Percentiles rank a stretch among this genome's conserved stretches.
phyloP scores from a whole-genome alignment of 2,888 invertebrate genomes.

The Heliconius ismenius region DNA sequence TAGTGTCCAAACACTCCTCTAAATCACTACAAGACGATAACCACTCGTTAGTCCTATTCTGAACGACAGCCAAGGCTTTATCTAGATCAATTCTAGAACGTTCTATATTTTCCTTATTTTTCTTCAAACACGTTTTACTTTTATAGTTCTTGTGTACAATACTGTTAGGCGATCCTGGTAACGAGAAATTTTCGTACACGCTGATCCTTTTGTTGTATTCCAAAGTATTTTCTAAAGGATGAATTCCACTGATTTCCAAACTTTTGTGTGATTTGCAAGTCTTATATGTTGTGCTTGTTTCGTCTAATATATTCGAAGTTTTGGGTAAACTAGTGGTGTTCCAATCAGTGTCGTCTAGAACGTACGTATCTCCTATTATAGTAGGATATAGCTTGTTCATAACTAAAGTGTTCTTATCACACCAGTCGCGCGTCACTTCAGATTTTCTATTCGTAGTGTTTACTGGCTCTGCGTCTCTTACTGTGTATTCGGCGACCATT shows the following conservation, averaged over 20 bases:
- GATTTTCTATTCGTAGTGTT: conserved; percentile 62
- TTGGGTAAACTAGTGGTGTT: conserved; percentile 39
- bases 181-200: conserved; percentile 71
- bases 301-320: conserved; percentile 44
- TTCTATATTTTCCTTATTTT: conserved; percentile 35
- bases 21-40: conserved; percentile 56
- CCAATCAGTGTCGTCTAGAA: conserved; percentile 60
- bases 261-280: conserved; percentile 62
- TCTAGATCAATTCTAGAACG: conserved; percentile 53
- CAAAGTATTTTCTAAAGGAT: conserved; percentile 57
- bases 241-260: conserved; percentile 66
- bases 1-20: conserved; percentile 60
- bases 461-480: conserved; percentile 60
- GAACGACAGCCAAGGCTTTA: conserved; percentile 64
- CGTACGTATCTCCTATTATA: conserved; percentile 66
- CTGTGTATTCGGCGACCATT: conserved; percentile 82
- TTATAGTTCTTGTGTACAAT: conserved; percentile 72
- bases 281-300: conserved; percentile 61
- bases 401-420: conserved; percentile 66
- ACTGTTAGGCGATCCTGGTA: conserved; percentile 70
- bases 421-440: conserved; percentile 73
- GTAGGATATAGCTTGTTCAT: conserved; percentile 76
- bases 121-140: conserved; percentile 64
- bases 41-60: conserved; percentile 73
- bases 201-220: conserved; percentile 56